Evolutionary conservation across 1,140 invertebrate genomes (phyloP), one percentile per base, ranked within the genome.

Genomic region (Diploscapter pachys): DNA sequence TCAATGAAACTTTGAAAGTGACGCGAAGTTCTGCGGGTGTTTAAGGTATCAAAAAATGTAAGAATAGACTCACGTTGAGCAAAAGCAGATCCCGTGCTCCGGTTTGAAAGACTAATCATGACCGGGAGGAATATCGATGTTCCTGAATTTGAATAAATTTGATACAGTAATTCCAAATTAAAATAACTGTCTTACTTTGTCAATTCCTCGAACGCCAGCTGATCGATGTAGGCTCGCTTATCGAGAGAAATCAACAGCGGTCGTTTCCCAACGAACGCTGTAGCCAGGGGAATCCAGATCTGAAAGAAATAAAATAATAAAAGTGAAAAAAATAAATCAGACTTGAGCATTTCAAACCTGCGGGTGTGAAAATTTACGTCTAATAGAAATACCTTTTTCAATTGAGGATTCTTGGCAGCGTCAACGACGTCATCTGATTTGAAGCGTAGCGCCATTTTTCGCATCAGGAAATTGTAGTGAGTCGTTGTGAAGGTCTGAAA

Each of bases 191-290:
- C 31, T 31, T 31, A 31, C 31, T 71, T 75, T 2, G 83, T 83
- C n/a, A 83, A 65, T 8, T 72, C 51, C 54, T 80, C 54, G 57
- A 82, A 83, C 3, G 78, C 83, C n/a, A 66, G 31, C 63, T 83
- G 66, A 62, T 83, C 79, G 3, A 71, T 59, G 59, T 83, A 83
- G 5, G 72, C 76, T 51, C 77, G 56, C 5, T 68, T 50, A 69
- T 83, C 82, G n/a, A 83, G 73, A n/a, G 77, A 79, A n/a, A 83
- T 75, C 3, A 83, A 65, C 53, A 85, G 66, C 11, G 82, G 82
- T 13, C 78, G 50, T 5, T 67, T 65, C 49, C 73, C 64, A 6
- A 85, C 79, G 62, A 85, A 79, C 63, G 78, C 80, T 3, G 82
- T 83, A 9, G 82, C 82, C 51, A 83, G 63, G 3, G 83, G 82